These are phyloP conservation scores for Branchipolynoe longqiensis DNA, from an alignment of 2,888 invertebrate genomes.

Conservation along the genomic window DNA sequence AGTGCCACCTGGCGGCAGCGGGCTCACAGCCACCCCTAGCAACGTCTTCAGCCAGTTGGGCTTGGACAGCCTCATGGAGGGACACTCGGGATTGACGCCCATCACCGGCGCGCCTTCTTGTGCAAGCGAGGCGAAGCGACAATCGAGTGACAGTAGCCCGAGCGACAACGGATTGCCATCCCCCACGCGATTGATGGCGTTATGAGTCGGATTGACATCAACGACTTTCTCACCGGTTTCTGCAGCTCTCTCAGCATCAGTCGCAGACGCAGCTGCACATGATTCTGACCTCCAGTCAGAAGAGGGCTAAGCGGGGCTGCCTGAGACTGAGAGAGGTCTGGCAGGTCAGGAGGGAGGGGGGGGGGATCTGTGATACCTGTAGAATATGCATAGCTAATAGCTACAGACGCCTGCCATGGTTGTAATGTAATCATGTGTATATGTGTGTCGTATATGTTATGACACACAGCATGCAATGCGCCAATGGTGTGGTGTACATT, in stretches of 20 bases:
- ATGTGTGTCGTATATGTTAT: background rate
- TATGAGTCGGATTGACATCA: slow-evolving; percentile 17
- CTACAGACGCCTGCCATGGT: no score
- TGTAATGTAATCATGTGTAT: background rate
- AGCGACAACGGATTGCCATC: slow-evolving; percentile 47
- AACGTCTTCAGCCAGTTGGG: slow-evolving; percentile 63
- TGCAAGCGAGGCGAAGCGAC: slow-evolving; percentile 51
- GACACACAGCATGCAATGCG: no score
- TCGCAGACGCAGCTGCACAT: background rate
- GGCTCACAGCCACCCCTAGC: slow-evolving; percentile 62
- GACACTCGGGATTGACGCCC: slow-evolving; percentile 95
- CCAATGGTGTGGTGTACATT: background rate
- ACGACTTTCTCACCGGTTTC: slow-evolving; percentile 20
- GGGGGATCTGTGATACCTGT: slow-evolving; percentile 1
- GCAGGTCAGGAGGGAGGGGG: background rate
- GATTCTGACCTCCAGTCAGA: no score
- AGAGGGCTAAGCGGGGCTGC: no score
- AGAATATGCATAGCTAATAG: no score
- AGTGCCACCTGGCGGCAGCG: slow-evolving; percentile 11
- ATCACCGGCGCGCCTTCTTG: slow-evolving; percentile 64
- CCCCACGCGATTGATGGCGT: slow-evolving; percentile 59
- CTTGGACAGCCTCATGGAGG: slow-evolving; percentile 93
- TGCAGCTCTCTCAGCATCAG: background rate
- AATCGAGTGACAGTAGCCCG: slow-evolving; percentile 59
- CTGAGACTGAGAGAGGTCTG: no score